These are phyloP conservation scores for Eubasilissa regina DNA, from an alignment of 1,140 invertebrate genomes.

Conservation along the genomic window DNA sequence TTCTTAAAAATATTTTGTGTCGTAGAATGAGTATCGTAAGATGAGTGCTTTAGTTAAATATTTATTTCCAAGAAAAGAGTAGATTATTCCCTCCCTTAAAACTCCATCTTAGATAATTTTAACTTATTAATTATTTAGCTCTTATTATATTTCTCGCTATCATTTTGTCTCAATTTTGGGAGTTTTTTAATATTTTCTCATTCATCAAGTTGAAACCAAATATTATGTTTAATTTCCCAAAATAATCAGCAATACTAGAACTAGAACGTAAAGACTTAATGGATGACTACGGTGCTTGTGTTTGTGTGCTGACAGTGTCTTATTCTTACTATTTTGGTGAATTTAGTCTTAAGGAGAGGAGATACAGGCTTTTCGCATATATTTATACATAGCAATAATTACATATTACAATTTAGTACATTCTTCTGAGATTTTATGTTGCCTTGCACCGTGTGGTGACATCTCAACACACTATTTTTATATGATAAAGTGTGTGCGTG, in stretches of 20 bases:
- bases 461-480: conserved; percentile 38
- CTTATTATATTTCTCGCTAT: conserved; percentile 22
- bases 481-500: conserved; percentile 9
- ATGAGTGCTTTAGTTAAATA: conserved; percentile 43
- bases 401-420: not conserved
- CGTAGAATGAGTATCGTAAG: conserved; percentile 38
- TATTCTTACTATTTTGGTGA: not conserved
- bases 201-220: conserved; percentile 40
- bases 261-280: not conserved
- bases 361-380: not conserved
- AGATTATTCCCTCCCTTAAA: conserved; percentile 6
- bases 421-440: not conserved
- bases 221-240: conserved; percentile 20
- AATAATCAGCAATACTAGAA: conserved; percentile 20
- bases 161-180: conserved; percentile 19
- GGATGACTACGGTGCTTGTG: conserved; percentile 10
- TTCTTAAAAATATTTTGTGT: conserved; percentile 14
- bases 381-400: conserved; percentile 30
- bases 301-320: conserved; percentile 17
- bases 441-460: conserved; percentile 22
- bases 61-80: conserved; percentile 25
- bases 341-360: too few relatives aligned
- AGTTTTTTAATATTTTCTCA: not conserved
- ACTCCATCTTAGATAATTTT: not conserved
- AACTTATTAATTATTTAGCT: conserved; percentile 13